Evolutionary conservation across 2,113 vertebrate species (phyloP).

Genomic region (Pedionomus torquatus): DNA sequence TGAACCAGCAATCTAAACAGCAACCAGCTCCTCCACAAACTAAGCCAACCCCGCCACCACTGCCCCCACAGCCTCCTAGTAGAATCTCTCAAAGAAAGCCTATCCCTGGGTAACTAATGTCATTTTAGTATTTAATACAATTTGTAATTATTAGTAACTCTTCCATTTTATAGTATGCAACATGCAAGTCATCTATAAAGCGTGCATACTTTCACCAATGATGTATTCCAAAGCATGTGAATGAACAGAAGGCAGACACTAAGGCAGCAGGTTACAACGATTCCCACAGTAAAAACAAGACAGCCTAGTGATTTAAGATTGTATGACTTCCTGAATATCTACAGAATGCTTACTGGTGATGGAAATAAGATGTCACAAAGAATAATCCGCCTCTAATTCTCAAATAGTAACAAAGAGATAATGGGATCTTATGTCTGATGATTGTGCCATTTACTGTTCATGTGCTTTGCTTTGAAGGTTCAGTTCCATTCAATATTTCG

Average conservation of each 20-base stretch:
- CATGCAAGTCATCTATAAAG: background rate
- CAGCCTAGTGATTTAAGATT: background rate
- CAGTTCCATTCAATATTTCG: background rate
- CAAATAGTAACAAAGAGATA: background rate
- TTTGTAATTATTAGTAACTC: background rate
- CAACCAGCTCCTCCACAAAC: slow-evolving; percentile 55
- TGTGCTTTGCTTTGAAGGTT: background rate
- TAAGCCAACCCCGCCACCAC: slow-evolving; percentile 72
- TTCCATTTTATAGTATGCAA: background rate
- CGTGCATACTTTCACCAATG: background rate
- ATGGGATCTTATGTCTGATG: background rate
- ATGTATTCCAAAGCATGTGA: background rate
- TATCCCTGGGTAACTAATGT: slow-evolving; percentile 76
- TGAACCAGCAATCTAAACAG: slow-evolving; percentile 85
- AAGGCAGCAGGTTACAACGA: background rate
- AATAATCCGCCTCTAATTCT: background rate
- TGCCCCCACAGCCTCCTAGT: slow-evolving; percentile 79
- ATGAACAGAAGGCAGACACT: background rate
- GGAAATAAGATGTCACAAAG: background rate
- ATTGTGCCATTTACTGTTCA: background rate
- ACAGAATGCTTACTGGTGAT: background rate
- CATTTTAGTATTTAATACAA: background rate
- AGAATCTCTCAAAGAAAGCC: slow-evolving; percentile 85
- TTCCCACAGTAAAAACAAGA: background rate
- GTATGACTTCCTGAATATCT: background rate